Conservation (phyloP, 2,797 vertebrate genomes). For the Rhadinocentrus ornatus region DNA sequence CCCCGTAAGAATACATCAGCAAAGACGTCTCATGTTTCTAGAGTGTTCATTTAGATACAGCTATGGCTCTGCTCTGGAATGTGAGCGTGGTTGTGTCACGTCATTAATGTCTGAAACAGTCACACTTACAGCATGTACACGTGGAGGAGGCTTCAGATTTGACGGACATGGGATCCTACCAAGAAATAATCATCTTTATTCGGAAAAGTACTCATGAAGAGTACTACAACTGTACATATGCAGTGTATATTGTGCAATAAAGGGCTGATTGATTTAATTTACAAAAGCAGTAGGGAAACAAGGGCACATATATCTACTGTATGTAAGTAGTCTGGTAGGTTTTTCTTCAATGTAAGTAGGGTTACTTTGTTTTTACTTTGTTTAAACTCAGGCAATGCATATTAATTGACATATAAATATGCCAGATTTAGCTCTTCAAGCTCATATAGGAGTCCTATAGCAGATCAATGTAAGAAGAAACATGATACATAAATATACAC, state of each 20-base stretch:
- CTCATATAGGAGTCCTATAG: too few relatives aligned
- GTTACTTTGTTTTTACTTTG: background rate
- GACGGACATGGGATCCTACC: constrained; percentile 45
- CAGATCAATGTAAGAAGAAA: too few relatives aligned
- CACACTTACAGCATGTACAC: constrained; percentile 50
- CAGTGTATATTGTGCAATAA: background rate
- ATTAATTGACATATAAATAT: too few relatives aligned
- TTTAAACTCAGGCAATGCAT: too few relatives aligned
- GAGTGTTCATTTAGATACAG: constrained; percentile 39
- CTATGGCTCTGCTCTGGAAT: constrained; percentile 22
- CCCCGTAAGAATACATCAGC: constrained; percentile 34
- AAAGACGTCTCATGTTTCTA: constrained; percentile 43
- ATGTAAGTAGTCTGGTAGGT: background rate
- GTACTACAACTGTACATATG: constrained; percentile 1
- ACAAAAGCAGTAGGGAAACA: background rate
- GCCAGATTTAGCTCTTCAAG: too few relatives aligned
- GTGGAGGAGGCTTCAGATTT: constrained; percentile 40
- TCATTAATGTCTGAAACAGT: constrained; percentile 33
- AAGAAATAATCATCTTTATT: constrained; percentile 48
- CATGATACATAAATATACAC: too few relatives aligned
- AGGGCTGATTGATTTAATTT: background rate
- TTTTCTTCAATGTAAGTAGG: background rate
- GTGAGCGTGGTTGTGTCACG: constrained; percentile 40
- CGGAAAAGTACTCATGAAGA: constrained; percentile 27
- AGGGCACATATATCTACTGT: background rate